Evolutionary conservation across 2,797 vertebrate genomes (phyloP).

Genomic region (Acomys russatus): DNA sequence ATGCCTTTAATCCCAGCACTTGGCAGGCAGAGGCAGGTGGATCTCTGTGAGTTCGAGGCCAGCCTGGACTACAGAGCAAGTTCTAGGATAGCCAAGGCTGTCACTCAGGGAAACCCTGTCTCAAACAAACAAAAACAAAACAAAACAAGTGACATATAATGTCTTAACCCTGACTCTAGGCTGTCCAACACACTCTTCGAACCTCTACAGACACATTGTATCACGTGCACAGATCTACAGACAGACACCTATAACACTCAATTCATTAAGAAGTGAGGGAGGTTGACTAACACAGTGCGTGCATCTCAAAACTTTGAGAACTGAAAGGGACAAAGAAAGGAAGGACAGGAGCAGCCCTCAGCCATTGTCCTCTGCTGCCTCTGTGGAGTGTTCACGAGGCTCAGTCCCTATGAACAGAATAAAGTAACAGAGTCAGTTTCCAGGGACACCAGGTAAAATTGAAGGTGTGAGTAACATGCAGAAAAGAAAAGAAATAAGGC

Average conservation of each 20-base stretch:
- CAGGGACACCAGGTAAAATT: neutral
- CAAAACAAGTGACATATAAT: no score
- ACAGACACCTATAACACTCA: neutral
- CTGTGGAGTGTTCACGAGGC: neutral
- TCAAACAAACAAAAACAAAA: no score
- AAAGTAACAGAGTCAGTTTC: neutral
- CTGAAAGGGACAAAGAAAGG: neutral
- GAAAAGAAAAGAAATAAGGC: neutral
- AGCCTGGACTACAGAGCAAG: no score
- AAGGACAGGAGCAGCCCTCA: neutral
- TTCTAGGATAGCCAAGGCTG: no score
- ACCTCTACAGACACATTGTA: neutral
- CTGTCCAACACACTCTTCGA: neutral
- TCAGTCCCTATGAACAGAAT: neutral
- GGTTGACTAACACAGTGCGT: neutral
- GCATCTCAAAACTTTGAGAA: no score
- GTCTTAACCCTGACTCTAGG: neutral
- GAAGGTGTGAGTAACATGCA: neutral
- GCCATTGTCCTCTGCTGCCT: neutral
- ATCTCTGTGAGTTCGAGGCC: no score
- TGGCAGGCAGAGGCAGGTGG: no score
- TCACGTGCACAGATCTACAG: no score
- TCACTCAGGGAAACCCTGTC: no score
- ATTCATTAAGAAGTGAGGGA: neutral
- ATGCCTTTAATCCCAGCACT: no score